Base-by-base conservation (phyloP, 2,797 vertebrate species). In the Calcarius lapponicus region DNA sequence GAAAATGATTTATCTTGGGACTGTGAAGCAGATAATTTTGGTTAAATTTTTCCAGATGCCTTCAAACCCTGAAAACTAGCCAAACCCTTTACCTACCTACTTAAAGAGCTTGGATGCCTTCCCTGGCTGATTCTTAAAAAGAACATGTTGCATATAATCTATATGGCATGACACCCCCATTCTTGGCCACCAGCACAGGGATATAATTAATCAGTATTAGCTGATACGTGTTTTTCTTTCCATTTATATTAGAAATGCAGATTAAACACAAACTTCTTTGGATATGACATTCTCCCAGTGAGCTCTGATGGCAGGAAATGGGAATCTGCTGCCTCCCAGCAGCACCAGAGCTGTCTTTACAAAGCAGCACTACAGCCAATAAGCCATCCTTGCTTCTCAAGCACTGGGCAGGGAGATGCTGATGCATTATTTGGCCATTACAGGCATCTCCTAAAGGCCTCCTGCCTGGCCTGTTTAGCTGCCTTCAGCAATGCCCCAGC, bases 1-100 rank as follows among this genome's bases (percentile, higher is more conserved):
- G 98, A 98, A 98, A 98, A 98, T 95, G 2, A 96, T 98, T 98
- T 98, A 98, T 98, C 98, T 96, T 94, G 97, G 97, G 98, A 98
- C 89, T 96, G 95, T 94, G 96, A 96, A 97, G 97, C 96, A 98
- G 97, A 98, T 98, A 98, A 98, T 98, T 98, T 98, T 97, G 96
- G 97, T 95, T 97, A 98, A 95, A 95, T 96, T 96, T 98, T 98
- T 98, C 98, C 98, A 98, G 93, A 94, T 98, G 98, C 97, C 97
- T 97, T 80, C 75, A 91, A 92, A 97, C 80, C 71, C 78, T 90
- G 73, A 93, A 92, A 89, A 76, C 56, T 72, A 91, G 97, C 97
- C 98, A 98, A 98, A 61, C 60, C 43, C 96, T 97, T 97, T 97
- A 98, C 97, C 97, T 98, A 97, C 96, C 98, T 98, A 98, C 95